phyloP scores from a whole-genome alignment of 2,888 invertebrate genomes.

The Lysandra coridon region DNA sequence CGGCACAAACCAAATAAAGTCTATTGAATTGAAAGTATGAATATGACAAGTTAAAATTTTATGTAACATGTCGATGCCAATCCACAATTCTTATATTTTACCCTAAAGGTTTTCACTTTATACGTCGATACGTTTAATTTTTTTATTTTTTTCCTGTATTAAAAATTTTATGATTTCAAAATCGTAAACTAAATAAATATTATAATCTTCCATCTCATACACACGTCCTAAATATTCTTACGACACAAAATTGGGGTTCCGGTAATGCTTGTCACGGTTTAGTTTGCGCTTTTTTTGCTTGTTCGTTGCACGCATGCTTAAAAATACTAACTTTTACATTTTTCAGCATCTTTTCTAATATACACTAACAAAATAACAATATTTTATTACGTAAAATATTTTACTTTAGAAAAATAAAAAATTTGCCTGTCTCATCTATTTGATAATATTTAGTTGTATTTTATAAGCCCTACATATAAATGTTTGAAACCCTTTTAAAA shows the following conservation, averaged over 20 bases:
- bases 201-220: neutral
- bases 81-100: neutral
- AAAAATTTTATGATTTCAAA: neutral
- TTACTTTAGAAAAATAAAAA: neutral
- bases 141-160: neutral
- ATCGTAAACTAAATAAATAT: neutral
- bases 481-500: neutral
- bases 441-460: neutral
- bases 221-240: neutral
- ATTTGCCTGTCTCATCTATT: conserved; percentile 32
- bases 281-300: conserved; percentile 69
- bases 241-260: conserved; percentile 48
- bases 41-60: neutral
- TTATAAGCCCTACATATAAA: neutral
- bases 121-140: neutral
- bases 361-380: conserved; percentile 56
- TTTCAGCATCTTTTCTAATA: conserved; percentile 77
- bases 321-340: conserved; percentile 72
- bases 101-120: neutral
- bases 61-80: neutral
- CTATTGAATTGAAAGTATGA: neutral
- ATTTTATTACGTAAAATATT: neutral
- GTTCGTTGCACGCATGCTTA: conserved; percentile 75
- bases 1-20: neutral
- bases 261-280: conserved; percentile 67